phyloP scores from a whole-genome alignment of 1,140 invertebrate species.

The Cydia splendana region DNA sequence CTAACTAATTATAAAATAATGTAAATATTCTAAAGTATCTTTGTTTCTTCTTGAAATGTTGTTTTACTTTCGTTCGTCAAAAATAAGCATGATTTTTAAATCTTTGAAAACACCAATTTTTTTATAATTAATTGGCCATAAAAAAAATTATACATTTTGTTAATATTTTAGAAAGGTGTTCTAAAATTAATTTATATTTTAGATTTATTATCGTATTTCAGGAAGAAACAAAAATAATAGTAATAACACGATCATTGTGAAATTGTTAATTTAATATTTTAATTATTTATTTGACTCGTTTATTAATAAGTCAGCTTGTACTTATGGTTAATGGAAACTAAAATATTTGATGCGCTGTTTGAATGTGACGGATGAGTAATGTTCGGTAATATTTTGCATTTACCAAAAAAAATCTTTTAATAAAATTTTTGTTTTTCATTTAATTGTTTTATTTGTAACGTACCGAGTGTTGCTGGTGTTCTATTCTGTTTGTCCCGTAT shows the following conservation, averaged over 20 bases:
- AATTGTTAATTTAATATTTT: slow-evolving; percentile 67
- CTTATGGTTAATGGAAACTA: slow-evolving; percentile 61
- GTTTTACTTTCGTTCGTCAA: background rate
- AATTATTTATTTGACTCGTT: slow-evolving; percentile 61
- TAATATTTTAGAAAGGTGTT: no score
- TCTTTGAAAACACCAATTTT: no score
- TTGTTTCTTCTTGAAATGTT: slow-evolving; percentile 58
- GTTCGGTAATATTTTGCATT: slow-evolving; percentile 70
- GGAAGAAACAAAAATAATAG: slow-evolving; percentile 1
- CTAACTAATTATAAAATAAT: slow-evolving; percentile 61
- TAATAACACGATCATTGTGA: slow-evolving; percentile 40
- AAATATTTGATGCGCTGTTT: slow-evolving; percentile 59
- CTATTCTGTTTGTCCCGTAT: no score
- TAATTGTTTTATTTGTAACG: slow-evolving; percentile 33
- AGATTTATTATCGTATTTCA: slow-evolving; percentile 20
- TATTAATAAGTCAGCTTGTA: slow-evolving; percentile 66
- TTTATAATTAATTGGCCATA: no score
- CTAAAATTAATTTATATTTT: background rate
- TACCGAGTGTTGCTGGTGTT: no score
- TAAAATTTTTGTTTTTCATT: slow-evolving; percentile 57
- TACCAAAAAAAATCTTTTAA: slow-evolving; percentile 70
- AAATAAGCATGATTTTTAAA: no score
- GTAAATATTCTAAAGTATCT: slow-evolving; percentile 53
- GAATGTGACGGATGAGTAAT: slow-evolving; percentile 62
- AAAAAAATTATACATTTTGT: no score